Base-by-base conservation (phyloP, 2,888 invertebrate genomes). In the Syritta pipiens region DNA sequence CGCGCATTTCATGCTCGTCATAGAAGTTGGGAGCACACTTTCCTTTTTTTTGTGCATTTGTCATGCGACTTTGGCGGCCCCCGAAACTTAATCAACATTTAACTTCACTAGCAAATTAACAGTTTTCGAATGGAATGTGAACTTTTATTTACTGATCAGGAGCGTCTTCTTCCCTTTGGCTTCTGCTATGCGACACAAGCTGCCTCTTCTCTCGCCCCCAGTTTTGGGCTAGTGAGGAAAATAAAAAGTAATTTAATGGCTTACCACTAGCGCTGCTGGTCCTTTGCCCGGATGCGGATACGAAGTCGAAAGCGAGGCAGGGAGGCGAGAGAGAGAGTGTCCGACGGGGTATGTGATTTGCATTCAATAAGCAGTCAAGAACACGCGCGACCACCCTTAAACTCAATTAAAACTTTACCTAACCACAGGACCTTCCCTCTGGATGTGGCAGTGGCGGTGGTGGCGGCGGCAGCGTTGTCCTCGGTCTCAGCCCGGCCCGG, bases 301-400 rank as follows among this genome's bases (percentile, higher is more conserved):
- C 37, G 55, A 42, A n/a, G n/a, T n/a, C 6, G 7, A 7, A 9
- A 19, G 37, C n/a, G 14, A n/a, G 24, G 22, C 14, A 59, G 22
- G 19, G 48, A 12, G 4, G 35, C 12, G 5, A n/a, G 20, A 6
- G 12, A 5, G 5, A 1, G 48, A 12, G 37, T 12, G 51, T 26
- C 42, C 60, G 42, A n/a, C 19, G 19, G 62, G 40, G 72, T 72
- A 68, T 72, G 79, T 72, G 79, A 79, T 79, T 79, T 79, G 79
- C 79, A 79, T 79, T 79, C 79, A 72, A 79, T 79, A 79, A 79
- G 63, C 67, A 79, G 79, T 79, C 79, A 79, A 74, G 79, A 72
- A 79, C 79, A 79, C 79, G 79, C 79, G 79, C 79, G 79, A 49
- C 79, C 79, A 79, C 79, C 79, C 72, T 79, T 74, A 77, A 79